phyloP scores from a whole-genome alignment of 2,888 invertebrate species.

The Leptarthrus brevirostris region DNA sequence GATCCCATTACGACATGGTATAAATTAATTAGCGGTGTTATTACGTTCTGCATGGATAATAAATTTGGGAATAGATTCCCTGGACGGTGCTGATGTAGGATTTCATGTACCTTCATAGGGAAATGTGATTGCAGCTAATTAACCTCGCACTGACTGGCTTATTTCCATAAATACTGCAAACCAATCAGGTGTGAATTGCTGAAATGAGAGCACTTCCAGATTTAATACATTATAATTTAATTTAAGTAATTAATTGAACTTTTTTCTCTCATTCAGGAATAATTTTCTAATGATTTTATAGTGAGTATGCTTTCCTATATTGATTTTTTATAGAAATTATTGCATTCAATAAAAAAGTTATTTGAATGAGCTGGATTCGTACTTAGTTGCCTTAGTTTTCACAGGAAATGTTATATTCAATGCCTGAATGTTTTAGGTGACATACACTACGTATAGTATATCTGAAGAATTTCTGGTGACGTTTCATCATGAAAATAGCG shows the following conservation, averaged over 20 bases:
- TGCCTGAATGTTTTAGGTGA: no score
- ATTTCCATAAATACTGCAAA: constrained; percentile 3
- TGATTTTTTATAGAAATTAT: no score
- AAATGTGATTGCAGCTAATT: constrained; percentile 6
- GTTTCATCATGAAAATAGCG: no score
- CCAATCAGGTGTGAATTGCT: constrained; percentile 6
- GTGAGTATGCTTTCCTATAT: no score
- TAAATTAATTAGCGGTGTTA: constrained; percentile 2
- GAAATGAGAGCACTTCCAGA: background rate
- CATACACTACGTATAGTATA: no score
- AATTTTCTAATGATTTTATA: no score
- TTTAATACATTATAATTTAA: background rate
- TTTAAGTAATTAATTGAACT: background rate
- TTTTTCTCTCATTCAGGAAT: no score
- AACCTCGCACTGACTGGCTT: background rate
- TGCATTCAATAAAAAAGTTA: no score
- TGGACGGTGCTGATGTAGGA: background rate
- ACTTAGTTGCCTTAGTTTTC: no score
- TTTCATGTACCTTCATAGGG: background rate
- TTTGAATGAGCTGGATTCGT: no score
- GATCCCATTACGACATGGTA: background rate
- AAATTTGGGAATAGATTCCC: background rate
- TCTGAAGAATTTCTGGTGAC: no score
- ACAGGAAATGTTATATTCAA: no score
- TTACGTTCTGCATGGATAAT: background rate